phyloP scores from a whole-genome alignment of 2,113 vertebrate species.

The Tragulus kanchil region DNA sequence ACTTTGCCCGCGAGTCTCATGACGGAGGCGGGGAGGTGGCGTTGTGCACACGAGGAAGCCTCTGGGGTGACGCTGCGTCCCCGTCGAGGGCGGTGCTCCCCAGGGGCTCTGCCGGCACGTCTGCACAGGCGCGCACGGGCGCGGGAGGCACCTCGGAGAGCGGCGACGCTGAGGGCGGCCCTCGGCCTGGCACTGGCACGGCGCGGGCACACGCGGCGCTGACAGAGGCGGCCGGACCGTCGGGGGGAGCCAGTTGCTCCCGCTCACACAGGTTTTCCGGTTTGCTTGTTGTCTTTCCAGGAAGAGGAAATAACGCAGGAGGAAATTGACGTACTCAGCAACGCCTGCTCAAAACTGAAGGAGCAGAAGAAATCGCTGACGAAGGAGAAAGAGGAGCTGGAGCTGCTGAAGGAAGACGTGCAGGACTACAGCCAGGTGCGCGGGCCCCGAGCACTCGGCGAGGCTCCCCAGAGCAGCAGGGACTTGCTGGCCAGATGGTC shows the following conservation, averaged over 20 bases:
- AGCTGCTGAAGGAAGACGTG: constrained; percentile 96
- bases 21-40: background rate
- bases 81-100: background rate
- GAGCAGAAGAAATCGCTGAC: constrained; percentile 95
- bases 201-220: accelerated
- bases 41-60: accelerated
- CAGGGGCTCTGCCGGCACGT: accelerated
- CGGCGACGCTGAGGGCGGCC: accelerated
- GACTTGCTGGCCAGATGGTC: background rate
- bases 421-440: constrained; percentile 97
- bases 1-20: accelerated
- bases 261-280: background rate
- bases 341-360: constrained; percentile 95
- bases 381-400: constrained; percentile 97
- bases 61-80: background rate
- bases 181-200: too few relatives aligned
- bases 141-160: background rate
- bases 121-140: background rate
- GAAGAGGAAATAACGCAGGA: constrained; percentile 98
- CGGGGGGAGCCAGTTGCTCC: background rate
- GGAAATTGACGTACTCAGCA: constrained; percentile 95
- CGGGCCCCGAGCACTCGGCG: accelerated
- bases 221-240: background rate
- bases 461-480: accelerated
- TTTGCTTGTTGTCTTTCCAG: constrained; percentile 81